phyloP scores from a whole-genome alignment of 2,113 vertebrate genomes.

The Neolamprologus brichardi region DNA sequence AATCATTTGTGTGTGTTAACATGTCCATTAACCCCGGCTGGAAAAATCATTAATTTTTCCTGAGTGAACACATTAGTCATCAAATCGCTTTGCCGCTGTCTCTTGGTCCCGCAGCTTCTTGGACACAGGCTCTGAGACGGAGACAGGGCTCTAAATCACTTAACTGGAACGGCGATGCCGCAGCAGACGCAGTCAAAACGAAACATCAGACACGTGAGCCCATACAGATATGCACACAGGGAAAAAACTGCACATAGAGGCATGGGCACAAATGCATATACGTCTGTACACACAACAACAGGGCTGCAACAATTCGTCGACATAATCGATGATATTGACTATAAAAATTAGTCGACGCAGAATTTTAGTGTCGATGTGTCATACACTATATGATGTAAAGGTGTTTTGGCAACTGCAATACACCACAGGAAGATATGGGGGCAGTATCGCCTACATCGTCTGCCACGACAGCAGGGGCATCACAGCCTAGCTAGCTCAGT shows the following conservation, averaged over 20 bases:
- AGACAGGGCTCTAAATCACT: slow-evolving; percentile 4
- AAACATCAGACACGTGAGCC: neutral
- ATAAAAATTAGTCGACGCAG: neutral
- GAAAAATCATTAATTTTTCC: slow-evolving; percentile 92
- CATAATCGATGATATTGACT: neutral
- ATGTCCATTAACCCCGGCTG: slow-evolving; percentile 91
- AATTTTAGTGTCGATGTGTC: neutral
- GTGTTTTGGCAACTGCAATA: neutral
- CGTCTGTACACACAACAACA: neutral
- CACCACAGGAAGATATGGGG: neutral
- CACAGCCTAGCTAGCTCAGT: neutral
- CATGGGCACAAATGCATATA: neutral
- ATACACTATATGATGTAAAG: neutral
- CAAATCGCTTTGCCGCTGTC: slow-evolving; percentile 80
- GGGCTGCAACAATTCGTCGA: neutral
- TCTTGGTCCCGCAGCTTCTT: slow-evolving; percentile 38
- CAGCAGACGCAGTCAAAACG: neutral
- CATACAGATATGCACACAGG: slow-evolving; percentile 5
- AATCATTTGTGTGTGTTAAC: slow-evolving; percentile 91
- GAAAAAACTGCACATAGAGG: slow-evolving; percentile 17
- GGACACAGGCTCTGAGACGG: neutral
- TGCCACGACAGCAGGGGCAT: accelerated
- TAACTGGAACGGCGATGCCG: neutral
- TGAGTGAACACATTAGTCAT: slow-evolving; percentile 90
- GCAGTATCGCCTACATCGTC: neutral